A percentile compares a stretch with the other conserved stretches of the same genome.
Conservation (phyloP, 1,140 invertebrate species). For the Monochamus saltuarius region DNA sequence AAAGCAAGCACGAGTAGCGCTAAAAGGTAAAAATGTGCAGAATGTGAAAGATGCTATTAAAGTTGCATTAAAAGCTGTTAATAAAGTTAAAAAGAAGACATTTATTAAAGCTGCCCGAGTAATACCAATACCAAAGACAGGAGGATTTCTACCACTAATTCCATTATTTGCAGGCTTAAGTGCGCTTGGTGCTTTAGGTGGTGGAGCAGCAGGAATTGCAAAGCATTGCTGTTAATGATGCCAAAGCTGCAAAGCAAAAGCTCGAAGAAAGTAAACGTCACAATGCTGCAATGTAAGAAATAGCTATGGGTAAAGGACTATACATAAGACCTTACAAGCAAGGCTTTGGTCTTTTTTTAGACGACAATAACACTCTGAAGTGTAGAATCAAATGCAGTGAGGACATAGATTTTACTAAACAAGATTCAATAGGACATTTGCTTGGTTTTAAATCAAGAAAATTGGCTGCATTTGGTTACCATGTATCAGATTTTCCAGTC, state of each 20-base stretch:
- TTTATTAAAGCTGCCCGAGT: not conserved
- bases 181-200: conserved; percentile 9
- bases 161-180: conserved; percentile 13
- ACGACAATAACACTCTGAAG: too few species aligned
- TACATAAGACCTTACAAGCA: not conserved
- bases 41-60: too few species aligned
- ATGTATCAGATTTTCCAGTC: too few species aligned
- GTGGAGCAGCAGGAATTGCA: conserved; percentile 14
- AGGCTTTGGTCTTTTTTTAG: not conserved
- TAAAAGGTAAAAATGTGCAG: too few species aligned
- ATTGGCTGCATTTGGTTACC: too few species aligned
- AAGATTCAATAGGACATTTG: too few species aligned
- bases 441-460: too few species aligned
- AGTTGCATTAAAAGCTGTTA: too few species aligned
- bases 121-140: conserved; percentile 13
- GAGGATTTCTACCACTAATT: conserved; percentile 14
- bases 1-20: too few species aligned
- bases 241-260: not conserved
- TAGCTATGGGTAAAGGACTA: not conserved
- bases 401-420: too few species aligned
- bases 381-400: too few species aligned
- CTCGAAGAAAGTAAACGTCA: not conserved
- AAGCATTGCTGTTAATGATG: conserved; percentile 1
- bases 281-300: not conserved
- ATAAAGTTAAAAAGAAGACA: not conserved